Conservation (phyloP, 2,888 invertebrate genomes). For the Chorisops tibialis region DNA sequence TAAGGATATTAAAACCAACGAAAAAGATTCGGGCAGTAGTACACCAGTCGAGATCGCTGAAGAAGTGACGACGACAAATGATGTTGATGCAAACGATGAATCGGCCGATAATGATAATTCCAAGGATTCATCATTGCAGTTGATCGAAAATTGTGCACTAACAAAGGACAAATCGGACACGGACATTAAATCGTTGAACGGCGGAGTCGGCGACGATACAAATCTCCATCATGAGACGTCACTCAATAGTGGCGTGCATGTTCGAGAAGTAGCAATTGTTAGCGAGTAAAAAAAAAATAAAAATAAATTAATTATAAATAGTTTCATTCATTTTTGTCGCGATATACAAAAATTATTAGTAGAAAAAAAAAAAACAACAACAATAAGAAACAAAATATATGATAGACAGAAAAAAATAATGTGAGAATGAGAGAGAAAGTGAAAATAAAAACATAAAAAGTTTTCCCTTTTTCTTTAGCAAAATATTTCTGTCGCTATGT, state of each 20-base stretch:
- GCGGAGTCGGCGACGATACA: conserved; percentile 22
- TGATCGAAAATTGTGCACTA: conserved; percentile 31
- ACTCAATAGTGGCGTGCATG: conserved; percentile 32
- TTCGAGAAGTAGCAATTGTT: conserved; percentile 50
- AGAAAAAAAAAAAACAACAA: conserved; percentile 12
- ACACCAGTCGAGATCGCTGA: neutral
- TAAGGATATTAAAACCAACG: conserved; percentile 34
- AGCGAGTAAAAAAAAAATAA: conserved; percentile 45
- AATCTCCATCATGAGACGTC: conserved; percentile 31
- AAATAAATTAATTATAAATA: conserved; percentile 4
- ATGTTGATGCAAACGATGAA: neutral
- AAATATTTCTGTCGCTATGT: conserved; percentile 17
- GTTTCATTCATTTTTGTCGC: neutral
- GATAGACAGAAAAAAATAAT: neutral
- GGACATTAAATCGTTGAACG: conserved; percentile 17
- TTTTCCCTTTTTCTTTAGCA: conserved; percentile 6
- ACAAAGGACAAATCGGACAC: conserved; percentile 30
- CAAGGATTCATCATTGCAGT: conserved; percentile 21
- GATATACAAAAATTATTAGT: conserved; percentile 13
- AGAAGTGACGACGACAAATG: neutral
- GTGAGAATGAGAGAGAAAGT: neutral
- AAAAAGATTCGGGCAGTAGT: conserved; percentile 24
- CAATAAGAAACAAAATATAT: conserved; percentile 7
- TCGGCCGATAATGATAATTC: neutral
- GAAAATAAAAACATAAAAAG: neutral